Evolutionary conservation across 37 sponge, comb jelly and placozoan species (phyloP).

Genomic region (Lycopodina hypogea): DNA sequence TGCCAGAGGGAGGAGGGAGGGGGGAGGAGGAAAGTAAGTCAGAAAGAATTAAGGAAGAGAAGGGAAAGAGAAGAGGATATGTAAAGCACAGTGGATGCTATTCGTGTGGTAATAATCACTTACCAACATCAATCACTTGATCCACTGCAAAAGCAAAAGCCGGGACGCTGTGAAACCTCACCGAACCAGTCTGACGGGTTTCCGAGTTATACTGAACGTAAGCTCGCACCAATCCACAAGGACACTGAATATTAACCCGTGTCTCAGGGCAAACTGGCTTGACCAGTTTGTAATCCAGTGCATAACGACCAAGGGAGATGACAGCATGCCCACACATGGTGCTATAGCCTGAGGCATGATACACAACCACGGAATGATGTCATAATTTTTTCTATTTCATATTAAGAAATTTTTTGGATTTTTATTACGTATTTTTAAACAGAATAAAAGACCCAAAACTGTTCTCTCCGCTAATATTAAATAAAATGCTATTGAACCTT

Average conservation of each 20-base stretch:
- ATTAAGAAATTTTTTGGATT: neutral
- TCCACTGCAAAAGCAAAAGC: constrained; percentile 62
- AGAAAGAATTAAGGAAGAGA: too few species aligned
- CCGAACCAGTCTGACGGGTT: constrained; percentile 46
- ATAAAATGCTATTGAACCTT: too few species aligned
- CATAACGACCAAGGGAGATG: constrained; percentile 84
- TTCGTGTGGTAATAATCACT: neutral
- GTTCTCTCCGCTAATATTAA: too few species aligned
- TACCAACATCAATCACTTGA: constrained; percentile 39
- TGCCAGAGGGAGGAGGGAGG: neutral
- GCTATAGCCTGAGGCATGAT: constrained; percentile 61
- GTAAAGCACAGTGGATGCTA: too few species aligned
- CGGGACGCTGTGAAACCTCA: constrained; percentile 77
- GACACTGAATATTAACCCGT: constrained; percentile 81
- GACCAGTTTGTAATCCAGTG: constrained; percentile 75
- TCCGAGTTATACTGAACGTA: constrained; percentile 43
- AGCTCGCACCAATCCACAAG: constrained; percentile 81
- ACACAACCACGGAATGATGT: neutral
- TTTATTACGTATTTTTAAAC: neutral
- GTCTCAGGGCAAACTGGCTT: constrained; percentile 70
- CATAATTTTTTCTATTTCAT: neutral
- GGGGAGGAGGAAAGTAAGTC: too few species aligned
- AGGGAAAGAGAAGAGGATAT: neutral
- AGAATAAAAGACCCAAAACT: too few species aligned
- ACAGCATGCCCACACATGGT: constrained; percentile 95